Evolutionary conservation across 2,888 invertebrate genomes (phyloP).

Genomic region (Neoaliturus tenellus): DNA sequence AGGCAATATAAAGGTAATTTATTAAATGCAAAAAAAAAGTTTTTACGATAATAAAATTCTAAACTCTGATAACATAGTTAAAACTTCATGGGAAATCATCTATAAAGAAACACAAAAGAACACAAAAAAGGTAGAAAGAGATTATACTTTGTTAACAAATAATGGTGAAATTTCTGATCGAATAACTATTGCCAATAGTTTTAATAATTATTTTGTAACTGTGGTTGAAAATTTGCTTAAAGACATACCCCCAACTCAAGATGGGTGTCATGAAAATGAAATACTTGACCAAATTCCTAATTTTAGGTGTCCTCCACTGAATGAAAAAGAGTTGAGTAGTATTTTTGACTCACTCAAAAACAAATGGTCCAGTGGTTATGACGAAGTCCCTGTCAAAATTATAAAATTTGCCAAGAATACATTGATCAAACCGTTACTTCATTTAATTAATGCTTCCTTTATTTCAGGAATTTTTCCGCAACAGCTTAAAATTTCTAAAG

Average conservation of each 20-base stretch:
- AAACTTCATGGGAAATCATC: not conserved
- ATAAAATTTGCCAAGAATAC: conserved; percentile 13
- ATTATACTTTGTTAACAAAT: not conserved
- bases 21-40: not conserved
- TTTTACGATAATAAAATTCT: conserved; percentile 11
- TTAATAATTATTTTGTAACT: conserved; percentile 20
- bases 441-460: conserved; percentile 12
- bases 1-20: not conserved
- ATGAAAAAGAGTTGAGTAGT: not conserved
- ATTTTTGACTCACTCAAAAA: conserved; percentile 33
- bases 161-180: conserved; percentile 18
- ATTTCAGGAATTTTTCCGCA: conserved; percentile 2
- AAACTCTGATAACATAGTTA: conserved; percentile 31
- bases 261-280: not conserved
- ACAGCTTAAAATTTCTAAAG: conserved; percentile 27
- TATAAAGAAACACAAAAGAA: conserved; percentile 21
- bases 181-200: not conserved
- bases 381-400: not conserved
- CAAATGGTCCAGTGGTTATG: conserved; percentile 26
- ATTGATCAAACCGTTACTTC: conserved; percentile 4
- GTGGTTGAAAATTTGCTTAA: not conserved
- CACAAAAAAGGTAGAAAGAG: not conserved
- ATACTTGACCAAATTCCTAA: not conserved
- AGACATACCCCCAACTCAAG: not conserved
- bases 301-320: conserved; percentile 32